Evolutionary conservation across 2,113 vertebrate species (phyloP).

Genomic region (Hiodon alosoides): DNA sequence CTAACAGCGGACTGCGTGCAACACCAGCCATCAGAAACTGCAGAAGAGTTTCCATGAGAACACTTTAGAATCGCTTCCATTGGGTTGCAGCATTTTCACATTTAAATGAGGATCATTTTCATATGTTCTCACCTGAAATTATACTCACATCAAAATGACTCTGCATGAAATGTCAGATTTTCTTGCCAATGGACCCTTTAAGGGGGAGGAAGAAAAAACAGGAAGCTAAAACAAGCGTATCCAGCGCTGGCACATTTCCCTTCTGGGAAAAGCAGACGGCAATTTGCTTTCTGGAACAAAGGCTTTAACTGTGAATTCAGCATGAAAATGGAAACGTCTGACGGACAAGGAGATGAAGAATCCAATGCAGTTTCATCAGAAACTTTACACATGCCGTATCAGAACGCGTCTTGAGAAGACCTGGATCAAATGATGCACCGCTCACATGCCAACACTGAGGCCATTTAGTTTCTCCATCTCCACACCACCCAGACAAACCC

Average conservation of each 20-base stretch:
- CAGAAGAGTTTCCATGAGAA: not conserved
- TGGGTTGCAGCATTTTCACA: not conserved
- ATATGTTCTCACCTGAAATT: slow-evolving; percentile 5
- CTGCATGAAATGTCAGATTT: not conserved
- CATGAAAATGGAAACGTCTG: not conserved
- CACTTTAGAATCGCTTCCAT: not conserved
- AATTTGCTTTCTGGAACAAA: not conserved
- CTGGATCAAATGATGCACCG: not conserved
- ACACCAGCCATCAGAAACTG: not conserved
- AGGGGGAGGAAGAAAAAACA: not conserved
- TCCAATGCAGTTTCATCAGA: not conserved
- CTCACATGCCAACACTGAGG: not conserved
- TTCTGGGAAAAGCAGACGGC: not conserved
- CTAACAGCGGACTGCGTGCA: not conserved
- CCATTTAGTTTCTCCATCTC: not conserved
- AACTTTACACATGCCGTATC: no score
- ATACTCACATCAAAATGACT: slow-evolving; percentile 2
- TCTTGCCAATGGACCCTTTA: not conserved
- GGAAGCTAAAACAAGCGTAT: not conserved
- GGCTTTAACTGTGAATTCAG: not conserved
- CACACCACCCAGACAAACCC: not conserved
- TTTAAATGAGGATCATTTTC: not conserved
- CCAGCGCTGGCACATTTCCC: not conserved
- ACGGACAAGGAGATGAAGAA: not conserved
- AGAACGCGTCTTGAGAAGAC: not conserved